These are phyloP conservation scores for Cavia aperea DNA, from an alignment of 2,113 vertebrate genomes.

Conservation along the genomic window DNA sequence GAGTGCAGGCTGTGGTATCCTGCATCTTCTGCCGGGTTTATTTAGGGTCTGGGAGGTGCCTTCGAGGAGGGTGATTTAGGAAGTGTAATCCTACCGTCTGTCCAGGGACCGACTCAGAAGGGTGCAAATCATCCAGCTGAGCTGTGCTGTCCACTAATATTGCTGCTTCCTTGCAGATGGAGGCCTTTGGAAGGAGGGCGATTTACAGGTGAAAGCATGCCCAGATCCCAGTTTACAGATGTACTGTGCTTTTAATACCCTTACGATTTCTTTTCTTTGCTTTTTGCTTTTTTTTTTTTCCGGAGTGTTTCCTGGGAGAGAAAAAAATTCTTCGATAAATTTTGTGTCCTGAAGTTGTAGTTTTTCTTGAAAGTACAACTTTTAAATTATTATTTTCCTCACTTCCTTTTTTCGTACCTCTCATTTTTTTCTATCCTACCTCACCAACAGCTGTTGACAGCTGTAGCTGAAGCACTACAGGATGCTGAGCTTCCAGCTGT, in stretches of 20 bases:
- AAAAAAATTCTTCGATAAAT: background rate
- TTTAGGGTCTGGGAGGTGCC: background rate
- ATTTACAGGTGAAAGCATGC: background rate
- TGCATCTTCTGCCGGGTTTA: background rate
- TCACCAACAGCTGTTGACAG: background rate
- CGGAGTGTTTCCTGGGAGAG: background rate
- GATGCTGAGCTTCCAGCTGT: background rate
- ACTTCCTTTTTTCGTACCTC: background rate
- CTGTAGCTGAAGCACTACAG: background rate
- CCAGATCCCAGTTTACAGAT: background rate
- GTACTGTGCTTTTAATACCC: background rate
- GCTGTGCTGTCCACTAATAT: background rate
- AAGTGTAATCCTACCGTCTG: background rate
- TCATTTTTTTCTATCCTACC: background rate
- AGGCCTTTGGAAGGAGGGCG: background rate
- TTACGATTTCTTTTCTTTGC: background rate
- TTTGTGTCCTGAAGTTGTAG: background rate
- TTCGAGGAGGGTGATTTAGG: background rate
- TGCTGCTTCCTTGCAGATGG: background rate
- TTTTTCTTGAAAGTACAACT: background rate
- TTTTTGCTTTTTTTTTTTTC: background rate
- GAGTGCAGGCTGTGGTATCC: background rate
- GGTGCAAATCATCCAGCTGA: background rate
- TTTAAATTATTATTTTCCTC: background rate
- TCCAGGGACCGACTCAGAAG: too few species aligned